Evolutionary conservation across 2,888 invertebrate species (phyloP).

Genomic region (Brachynemurus nebulosus): DNA sequence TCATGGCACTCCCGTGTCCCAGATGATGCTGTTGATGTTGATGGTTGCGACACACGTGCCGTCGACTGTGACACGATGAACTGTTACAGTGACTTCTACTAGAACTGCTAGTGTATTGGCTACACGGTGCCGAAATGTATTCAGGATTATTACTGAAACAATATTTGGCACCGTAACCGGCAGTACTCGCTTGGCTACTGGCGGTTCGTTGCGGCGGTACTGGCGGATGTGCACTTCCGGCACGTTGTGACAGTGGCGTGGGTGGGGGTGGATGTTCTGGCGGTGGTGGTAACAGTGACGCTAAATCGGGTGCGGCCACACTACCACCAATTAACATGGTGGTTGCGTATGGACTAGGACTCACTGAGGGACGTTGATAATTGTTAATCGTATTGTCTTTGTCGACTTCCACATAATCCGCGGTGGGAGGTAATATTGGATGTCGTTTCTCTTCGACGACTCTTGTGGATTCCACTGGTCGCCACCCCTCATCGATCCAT

Average conservation of each 20-base stretch:
- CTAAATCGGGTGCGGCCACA: conserved; percentile 34
- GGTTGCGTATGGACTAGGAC: conserved; percentile 60
- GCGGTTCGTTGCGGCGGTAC: conserved; percentile 29
- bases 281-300: conserved; percentile 43
- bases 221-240: conserved; percentile 20
- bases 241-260: conserved; percentile 25
- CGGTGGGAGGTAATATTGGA: background rate
- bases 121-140: background rate
- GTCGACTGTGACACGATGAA: conserved; percentile 1
- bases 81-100: background rate
- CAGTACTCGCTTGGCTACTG: conserved; percentile 23
- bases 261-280: conserved; percentile 45
- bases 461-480: too few relatives aligned
- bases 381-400: too few relatives aligned
- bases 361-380: conserved; percentile 47
- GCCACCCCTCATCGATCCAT: conserved; percentile 58
- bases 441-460: conserved; percentile 34
- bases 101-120: conserved; percentile 5
- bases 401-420: background rate
- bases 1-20: background rate
- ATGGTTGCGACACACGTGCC: background rate
- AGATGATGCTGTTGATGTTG: background rate
- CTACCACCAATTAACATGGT: conserved; percentile 51
- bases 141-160: background rate
- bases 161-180: conserved; percentile 2